Percentiles rank a stretch among this genome's conserved stretches.
Conservation (phyloP, 2,888 invertebrate species). For the Danaus chrysippus region DNA sequence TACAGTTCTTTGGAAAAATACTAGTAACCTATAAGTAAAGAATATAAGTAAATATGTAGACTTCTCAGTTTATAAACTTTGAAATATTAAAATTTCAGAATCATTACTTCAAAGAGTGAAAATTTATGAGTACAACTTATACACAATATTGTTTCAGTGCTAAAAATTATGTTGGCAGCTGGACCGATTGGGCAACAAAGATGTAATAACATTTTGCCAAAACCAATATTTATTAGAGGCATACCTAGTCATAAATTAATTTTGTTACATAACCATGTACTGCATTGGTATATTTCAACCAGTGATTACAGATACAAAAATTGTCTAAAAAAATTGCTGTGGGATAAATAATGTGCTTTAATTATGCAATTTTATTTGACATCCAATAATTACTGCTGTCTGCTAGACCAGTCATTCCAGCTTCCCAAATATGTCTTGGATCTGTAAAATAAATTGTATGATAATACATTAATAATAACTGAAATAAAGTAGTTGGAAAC, state of each 20-base stretch:
- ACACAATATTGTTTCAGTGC: conserved; percentile 59
- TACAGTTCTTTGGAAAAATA: not conserved
- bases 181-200: conserved; percentile 78
- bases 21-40: not conserved
- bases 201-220: conserved; percentile 27
- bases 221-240: not conserved
- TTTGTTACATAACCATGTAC: not conserved
- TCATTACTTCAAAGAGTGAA: not conserved
- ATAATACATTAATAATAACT: conserved; percentile 11
- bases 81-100: not conserved
- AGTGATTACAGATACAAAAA: not conserved
- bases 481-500: not conserved
- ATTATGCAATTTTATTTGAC: not conserved
- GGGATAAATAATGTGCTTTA: not conserved
- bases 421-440: conserved; percentile 72
- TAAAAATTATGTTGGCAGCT: conserved; percentile 79
- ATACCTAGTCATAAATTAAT: not conserved
- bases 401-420: conserved; percentile 71
- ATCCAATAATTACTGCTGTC: conserved; percentile 31
- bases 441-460: conserved; percentile 47
- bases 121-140: not conserved
- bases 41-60: not conserved
- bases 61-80: not conserved
- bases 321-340: not conserved
- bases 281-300: not conserved